A percentile compares a stretch with the other conserved stretches of the same genome.
Evolutionary conservation across 92 coral and sea anemone genomes (phyloP).

Genomic region (Bergia sp.): DNA sequence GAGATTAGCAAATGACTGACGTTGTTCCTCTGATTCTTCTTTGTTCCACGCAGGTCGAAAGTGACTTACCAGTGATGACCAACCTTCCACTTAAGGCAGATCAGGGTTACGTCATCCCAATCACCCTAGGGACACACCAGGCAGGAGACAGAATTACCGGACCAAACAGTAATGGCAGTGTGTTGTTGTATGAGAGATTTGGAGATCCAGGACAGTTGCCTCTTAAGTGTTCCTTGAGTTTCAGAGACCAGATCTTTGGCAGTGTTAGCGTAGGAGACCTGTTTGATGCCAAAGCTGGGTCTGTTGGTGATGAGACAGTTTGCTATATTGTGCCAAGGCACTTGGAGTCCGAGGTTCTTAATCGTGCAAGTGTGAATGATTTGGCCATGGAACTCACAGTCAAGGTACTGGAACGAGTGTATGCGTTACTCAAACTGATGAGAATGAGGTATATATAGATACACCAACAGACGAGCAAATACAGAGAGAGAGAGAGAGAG

Average conservation of each 20-base stretch:
- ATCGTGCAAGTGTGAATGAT: slow-evolving; percentile 53
- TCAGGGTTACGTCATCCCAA: slow-evolving; percentile 70
- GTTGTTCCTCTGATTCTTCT: too few species aligned
- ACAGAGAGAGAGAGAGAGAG: too few species aligned
- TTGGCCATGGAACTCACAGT: slow-evolving; percentile 71
- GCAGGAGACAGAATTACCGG: slow-evolving; percentile 52
- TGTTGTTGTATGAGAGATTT: slow-evolving; percentile 67
- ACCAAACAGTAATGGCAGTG: slow-evolving; percentile 55
- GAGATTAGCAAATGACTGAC: too few species aligned
- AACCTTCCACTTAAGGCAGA: slow-evolving; percentile 64
- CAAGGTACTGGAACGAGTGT: slow-evolving; percentile 15
- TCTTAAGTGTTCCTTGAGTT: slow-evolving; percentile 64
- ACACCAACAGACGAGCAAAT: too few species aligned
- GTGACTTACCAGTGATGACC: slow-evolving; percentile 54
- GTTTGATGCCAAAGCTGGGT: slow-evolving; percentile 82
- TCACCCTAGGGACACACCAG: slow-evolving; percentile 66
- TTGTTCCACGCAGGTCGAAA: neutral
- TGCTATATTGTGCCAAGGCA: slow-evolving; percentile 79
- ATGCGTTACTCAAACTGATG: too few species aligned
- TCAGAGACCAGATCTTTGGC: slow-evolving; percentile 56
- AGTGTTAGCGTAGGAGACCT: slow-evolving; percentile 63
- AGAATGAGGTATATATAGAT: too few species aligned
- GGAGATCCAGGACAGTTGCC: slow-evolving; percentile 58
- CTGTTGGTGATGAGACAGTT: slow-evolving; percentile 67
- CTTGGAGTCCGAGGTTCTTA: slow-evolving; percentile 38